A percentile compares a stretch with the other conserved stretches of the same genome.
Conservation (phyloP, 2,888 invertebrate genomes). For the Acleris cristana region DNA sequence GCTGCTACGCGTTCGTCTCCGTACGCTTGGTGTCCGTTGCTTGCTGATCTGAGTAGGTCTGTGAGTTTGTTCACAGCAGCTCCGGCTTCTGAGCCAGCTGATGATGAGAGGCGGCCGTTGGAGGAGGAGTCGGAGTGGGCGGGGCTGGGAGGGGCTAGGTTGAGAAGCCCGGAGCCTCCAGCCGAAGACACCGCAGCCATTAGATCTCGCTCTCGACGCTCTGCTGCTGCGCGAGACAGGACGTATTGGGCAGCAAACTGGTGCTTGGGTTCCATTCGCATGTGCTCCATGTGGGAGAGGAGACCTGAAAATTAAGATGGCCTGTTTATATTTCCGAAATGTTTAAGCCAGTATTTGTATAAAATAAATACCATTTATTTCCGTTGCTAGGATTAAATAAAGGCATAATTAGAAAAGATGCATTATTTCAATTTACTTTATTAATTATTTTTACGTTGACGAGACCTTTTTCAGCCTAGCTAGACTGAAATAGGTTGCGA, state of each 20-base stretch:
- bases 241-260: constrained; percentile 98
- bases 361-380: too few species aligned
- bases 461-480: too few species aligned
- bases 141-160: constrained; percentile 92
- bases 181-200: constrained; percentile 87
- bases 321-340: neutral
- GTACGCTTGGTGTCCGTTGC: constrained; percentile 86
- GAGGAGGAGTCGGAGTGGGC: constrained; percentile 95
- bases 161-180: constrained; percentile 85
- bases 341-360: neutral
- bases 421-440: too few species aligned
- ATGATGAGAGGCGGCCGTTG: constrained; percentile 91
- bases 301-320: constrained; percentile 86
- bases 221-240: constrained; percentile 94
- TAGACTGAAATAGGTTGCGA: too few species aligned
- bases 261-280: constrained; percentile 98
- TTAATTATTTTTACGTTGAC: too few species aligned
- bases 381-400: too few species aligned
- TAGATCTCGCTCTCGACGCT: constrained; percentile 93
- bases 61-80: constrained; percentile 84
- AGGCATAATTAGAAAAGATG: too few species aligned
- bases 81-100: constrained; percentile 90
- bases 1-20: constrained; percentile 88
- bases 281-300: constrained; percentile 97
- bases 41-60: constrained; percentile 85